Evolutionary conservation across 2,888 invertebrate genomes (phyloP), one percentile per base, ranked within the genome.

Genomic region (Ochropleura leucogaster): DNA sequence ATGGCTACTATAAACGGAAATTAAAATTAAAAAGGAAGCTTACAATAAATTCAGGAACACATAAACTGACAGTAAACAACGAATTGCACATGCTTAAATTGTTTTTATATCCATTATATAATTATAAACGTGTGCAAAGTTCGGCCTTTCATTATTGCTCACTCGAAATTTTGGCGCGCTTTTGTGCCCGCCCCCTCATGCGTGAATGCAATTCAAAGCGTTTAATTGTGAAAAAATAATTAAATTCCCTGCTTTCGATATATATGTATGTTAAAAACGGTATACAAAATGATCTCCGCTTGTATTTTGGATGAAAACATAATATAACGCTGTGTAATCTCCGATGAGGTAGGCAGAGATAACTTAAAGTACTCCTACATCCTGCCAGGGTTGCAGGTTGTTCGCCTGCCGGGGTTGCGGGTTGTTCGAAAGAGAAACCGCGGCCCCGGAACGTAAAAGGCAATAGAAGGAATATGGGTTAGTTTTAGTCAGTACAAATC

Each of bases 171-270:
- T 80, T 80, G 63, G 42, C 18, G 14, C 67, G 68, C 83, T 83
- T 85, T 83, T 82, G 68, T 77, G 49, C 53, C 44, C 30, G 59
- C 46, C 68, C 46, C 18, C 14, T 77, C 81, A 84, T 67, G 84
- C 86, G 66, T 80, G 77, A 84, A 86, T 74, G 69, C 68, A 82
- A 57, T 51, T 65, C 81, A 84, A 86, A 73, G 84, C 67, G 68
- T 86, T 86, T 82, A 84, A 74, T 77, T 86, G 72, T 77, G 68
- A 86, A 86, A 85, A 77, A 86, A 59, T 77, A 64, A 84, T 86
- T 86, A 74, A 71, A 84, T 80, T 74, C 55, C 73, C 40, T 63
- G 74, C 72, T 72, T 71, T 67, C 57, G 30, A 77, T 68, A 46
- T 57, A 44, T 20, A n/a, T 44, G 16, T 7, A 12, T 51, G 47